Base-by-base conservation (phyloP, 1,140 invertebrate species). In the Tetramorium parvispinum region DNA sequence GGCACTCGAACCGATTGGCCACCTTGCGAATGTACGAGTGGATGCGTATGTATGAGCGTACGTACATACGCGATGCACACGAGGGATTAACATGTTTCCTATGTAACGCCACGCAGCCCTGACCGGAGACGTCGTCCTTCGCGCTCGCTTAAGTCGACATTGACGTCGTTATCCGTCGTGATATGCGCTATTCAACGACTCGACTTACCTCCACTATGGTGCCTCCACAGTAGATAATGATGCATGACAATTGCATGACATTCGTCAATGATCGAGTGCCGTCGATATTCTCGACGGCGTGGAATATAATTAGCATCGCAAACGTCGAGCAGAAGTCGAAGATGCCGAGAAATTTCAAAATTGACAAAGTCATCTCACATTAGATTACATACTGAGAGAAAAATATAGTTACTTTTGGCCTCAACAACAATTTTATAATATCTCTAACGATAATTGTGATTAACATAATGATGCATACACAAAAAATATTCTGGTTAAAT, bases 61-160 rank as follows among this genome's bases (percentile, higher is more conserved):
- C 7, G n/a, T 71, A 27, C 13, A 6, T 46, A 49, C 53, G n/a
- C 6, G 18, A 24, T 51, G n/a, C 73, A 65, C 53, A 10, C 59
- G 21, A 61, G 13, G 59, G 87, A 91, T 91, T 91, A 91, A 91
- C 79, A 91, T 81, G 85, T 91, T 88, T 55, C 10, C 76, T 49
- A 76, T 24, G 27, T 71, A 85, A 87, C n/a, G 61, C 53, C 88
- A 40, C 27, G 43, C 75, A 65, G 79, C 79, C 57, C 86, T 73
- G 61, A 77, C 71, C 70, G n/a, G 13, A 61, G 49, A 71, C 51
- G 66, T 59, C 46, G 78, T 65, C 53, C 79, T 55, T 57, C 75
- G 61, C 46, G 40, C 40, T 59, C 61, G 66, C 68, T 73, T 78
- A 87, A 89, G 46, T 75, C 49, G 85, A 85, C 85, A 55, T 75